Conservation (phyloP, 2,113 vertebrate species). For the Triplophysa tibetana region DNA sequence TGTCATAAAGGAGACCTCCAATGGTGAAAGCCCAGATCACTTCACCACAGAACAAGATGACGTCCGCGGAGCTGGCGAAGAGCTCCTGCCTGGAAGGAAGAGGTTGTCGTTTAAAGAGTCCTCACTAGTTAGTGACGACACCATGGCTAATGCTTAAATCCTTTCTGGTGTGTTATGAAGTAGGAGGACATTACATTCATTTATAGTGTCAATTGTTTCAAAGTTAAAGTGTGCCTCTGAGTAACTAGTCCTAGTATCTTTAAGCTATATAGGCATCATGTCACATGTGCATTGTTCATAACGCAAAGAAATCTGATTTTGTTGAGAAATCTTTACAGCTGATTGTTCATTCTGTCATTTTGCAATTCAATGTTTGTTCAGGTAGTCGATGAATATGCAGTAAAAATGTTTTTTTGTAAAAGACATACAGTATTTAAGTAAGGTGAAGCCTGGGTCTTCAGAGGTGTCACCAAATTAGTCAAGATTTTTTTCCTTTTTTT, state of each 20-base stretch:
- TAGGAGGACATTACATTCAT: background rate
- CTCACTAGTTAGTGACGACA: constrained; percentile 72
- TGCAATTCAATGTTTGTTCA: too few relatives aligned
- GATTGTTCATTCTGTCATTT: too few relatives aligned
- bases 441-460: too few relatives aligned
- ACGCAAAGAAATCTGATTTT: too few relatives aligned
- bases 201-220: background rate
- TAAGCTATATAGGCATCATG: too few relatives aligned
- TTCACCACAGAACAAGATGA: constrained; percentile 89
- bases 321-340: too few relatives aligned
- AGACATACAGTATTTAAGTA: too few relatives aligned
- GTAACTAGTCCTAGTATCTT: background rate
- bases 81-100: constrained; percentile 73
- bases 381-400: too few relatives aligned
- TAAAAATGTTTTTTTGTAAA: too few relatives aligned
- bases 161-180: background rate
- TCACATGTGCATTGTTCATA: too few relatives aligned
- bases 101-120: constrained; percentile 76
- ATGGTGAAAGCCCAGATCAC: constrained; percentile 82
- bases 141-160: constrained; percentile 59
- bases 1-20: constrained; percentile 84
- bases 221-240: background rate
- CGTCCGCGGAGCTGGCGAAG: constrained; percentile 71
- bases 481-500: too few relatives aligned
- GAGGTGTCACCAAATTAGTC: too few relatives aligned